These are phyloP conservation scores for Tigriopus californicus DNA, from an alignment of 2,888 invertebrate species.

Conservation along the genomic window DNA sequence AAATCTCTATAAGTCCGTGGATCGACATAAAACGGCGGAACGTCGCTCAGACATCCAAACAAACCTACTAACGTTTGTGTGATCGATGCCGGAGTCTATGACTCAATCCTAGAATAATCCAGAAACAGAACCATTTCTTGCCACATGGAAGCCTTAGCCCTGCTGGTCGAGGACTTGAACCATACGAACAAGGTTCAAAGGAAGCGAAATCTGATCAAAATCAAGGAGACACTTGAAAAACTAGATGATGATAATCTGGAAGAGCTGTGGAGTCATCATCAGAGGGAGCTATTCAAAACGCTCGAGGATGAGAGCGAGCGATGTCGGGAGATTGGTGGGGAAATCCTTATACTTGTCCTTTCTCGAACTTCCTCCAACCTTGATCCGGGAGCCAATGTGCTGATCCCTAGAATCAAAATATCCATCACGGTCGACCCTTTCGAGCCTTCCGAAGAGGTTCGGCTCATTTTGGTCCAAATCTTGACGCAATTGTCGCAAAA, in stretches of 20 bases:
- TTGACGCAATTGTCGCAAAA: not conserved
- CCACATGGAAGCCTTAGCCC: too few species aligned
- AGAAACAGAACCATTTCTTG: too few species aligned
- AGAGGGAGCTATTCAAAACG: not conserved
- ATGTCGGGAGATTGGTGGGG: not conserved
- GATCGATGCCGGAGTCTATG: too few species aligned
- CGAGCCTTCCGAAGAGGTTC: conserved; percentile 2
- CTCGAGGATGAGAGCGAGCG: conserved; percentile 2
- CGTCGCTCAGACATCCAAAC: too few species aligned
- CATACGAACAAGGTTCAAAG: not conserved
- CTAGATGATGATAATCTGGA: not conserved
- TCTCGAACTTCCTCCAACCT: not conserved
- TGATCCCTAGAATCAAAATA: not conserved
- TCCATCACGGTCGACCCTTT: not conserved
- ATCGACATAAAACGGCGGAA: too few species aligned
- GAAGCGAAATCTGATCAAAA: not conserved
- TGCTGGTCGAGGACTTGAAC: not conserved
- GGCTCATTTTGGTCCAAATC: not conserved
- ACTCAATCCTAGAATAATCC: too few species aligned
- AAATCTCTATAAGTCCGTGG: too few species aligned
- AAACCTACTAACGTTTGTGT: too few species aligned
- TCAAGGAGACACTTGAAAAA: not conserved
- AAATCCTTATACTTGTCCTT: not conserved
- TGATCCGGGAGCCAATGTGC: too few species aligned
- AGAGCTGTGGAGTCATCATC: not conserved